Evolutionary conservation across 37 sponge, comb jelly and placozoan genomes (phyloP).

Genomic region (Cliona cf. orientalis): DNA sequence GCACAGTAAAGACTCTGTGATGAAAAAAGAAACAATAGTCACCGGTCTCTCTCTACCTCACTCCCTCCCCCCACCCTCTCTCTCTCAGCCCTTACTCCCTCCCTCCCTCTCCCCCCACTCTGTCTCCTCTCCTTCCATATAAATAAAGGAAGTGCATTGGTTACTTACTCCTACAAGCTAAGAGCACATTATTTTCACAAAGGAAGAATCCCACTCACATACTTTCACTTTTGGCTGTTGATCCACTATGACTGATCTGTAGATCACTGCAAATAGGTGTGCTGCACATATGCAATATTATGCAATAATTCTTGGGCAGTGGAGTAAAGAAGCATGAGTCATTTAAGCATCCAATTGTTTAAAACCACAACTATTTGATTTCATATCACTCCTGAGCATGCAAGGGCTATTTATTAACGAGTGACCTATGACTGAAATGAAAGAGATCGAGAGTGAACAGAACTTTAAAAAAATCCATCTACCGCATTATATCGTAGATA

Average conservation of each 20-base stretch:
- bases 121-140: no score
- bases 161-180: no score
- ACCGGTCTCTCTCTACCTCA: background rate
- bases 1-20: slow-evolving; percentile 34
- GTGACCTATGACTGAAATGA: no score
- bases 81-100: background rate
- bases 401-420: no score
- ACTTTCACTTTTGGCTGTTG: slow-evolving; percentile 20
- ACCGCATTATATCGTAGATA: no score
- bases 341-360: background rate
- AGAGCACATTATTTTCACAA: no score
- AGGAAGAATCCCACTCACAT: background rate
- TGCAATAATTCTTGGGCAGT: no score
- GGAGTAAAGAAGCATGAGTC: background rate
- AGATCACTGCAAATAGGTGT: slow-evolving; percentile 36
- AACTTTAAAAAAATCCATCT: no score
- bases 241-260: slow-evolving; percentile 2
- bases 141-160: no score
- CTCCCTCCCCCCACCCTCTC: background rate
- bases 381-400: background rate
- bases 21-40: background rate
- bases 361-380: background rate
- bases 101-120: no score
- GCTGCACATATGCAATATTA: slow-evolving; percentile 26
- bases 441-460: no score